Evolutionary conservation across 2,113 vertebrate genomes (phyloP).

Genomic region (Oncorhynchus masou): DNA sequence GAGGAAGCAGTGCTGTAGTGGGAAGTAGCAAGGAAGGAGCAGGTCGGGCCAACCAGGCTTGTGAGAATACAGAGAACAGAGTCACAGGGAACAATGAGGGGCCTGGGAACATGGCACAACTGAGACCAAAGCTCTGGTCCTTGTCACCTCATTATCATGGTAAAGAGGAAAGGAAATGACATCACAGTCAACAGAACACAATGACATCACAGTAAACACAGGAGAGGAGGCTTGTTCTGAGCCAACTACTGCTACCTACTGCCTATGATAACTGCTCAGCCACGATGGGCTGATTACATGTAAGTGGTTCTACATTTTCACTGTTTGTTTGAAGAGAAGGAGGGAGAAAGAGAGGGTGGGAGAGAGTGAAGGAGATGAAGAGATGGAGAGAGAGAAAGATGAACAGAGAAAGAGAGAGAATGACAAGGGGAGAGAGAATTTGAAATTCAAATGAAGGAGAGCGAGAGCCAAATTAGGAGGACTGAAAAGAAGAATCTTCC

Average conservation of each 20-base stretch:
- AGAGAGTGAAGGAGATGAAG: neutral
- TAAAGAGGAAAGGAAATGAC: slow-evolving; percentile 17
- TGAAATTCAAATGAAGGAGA: slow-evolving; percentile 42
- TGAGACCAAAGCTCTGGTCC: slow-evolving; percentile 22
- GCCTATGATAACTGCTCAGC: slow-evolving; percentile 34
- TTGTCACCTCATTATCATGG: slow-evolving; percentile 40
- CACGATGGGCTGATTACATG: slow-evolving; percentile 22
- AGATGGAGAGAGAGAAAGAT: neutral
- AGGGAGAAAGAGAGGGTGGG: neutral
- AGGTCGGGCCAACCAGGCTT: slow-evolving; percentile 11
- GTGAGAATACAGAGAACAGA: slow-evolving; percentile 5
- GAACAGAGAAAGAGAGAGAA: slow-evolving; percentile 6
- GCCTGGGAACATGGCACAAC: neutral
- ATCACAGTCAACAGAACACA: no score
- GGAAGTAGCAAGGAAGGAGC: slow-evolving; percentile 4
- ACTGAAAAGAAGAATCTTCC: slow-evolving; percentile 17
- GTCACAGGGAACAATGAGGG: neutral
- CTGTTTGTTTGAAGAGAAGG: slow-evolving; percentile 8
- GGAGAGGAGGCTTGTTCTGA: slow-evolving; percentile 17
- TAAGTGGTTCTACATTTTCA: slow-evolving; percentile 29
- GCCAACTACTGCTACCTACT: slow-evolving; percentile 9
- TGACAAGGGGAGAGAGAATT: slow-evolving; percentile 20
- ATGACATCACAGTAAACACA: slow-evolving; percentile 7
- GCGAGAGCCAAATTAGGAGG: slow-evolving; percentile 31
- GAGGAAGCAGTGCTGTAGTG: neutral